Evolutionary conservation across 2,113 vertebrate genomes (phyloP).

Genomic region (Atlantisia rogersi): DNA sequence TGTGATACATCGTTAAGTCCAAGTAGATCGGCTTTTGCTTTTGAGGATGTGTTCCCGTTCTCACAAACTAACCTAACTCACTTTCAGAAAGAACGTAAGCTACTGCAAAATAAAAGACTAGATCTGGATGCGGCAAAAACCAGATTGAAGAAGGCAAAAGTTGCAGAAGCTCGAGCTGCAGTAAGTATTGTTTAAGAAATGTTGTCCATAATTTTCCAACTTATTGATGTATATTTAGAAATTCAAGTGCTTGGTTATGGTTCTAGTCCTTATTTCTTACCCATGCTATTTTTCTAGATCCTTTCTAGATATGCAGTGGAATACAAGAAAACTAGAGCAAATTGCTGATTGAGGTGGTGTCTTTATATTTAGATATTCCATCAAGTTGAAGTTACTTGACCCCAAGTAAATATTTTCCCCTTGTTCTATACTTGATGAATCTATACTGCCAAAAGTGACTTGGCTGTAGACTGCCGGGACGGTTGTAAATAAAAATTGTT

Average conservation of each 20-base stretch:
- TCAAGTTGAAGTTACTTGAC: not conserved
- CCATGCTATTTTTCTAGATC: not conserved
- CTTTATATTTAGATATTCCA: not conserved
- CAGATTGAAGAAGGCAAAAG: conserved; percentile 93
- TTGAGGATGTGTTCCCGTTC: not conserved
- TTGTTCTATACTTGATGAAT: not conserved
- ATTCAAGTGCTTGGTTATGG: not conserved
- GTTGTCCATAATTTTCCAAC: not conserved
- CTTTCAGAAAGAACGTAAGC: conserved; percentile 94
- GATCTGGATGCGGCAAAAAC: conserved; percentile 98
- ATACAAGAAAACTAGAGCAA: not conserved
- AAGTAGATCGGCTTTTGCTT: not conserved
- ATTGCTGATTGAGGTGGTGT: not conserved
- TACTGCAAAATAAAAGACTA: conserved; percentile 94
- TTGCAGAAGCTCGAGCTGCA: conserved; percentile 88
- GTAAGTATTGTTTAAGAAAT: conserved; percentile 76
- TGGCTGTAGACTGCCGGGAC: not conserved
- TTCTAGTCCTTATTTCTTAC: not conserved
- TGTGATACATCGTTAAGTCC: not conserved
- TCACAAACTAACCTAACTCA: not conserved
- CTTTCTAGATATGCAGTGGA: not conserved
- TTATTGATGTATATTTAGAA: not conserved
- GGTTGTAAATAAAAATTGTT: not conserved
- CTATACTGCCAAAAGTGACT: not conserved
- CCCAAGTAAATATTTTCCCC: not conserved